A percentile compares a stretch with the other conserved stretches of the same genome.
Conservation (phyloP, 2,113 vertebrate species). For the Recurvirostra avosetta region DNA sequence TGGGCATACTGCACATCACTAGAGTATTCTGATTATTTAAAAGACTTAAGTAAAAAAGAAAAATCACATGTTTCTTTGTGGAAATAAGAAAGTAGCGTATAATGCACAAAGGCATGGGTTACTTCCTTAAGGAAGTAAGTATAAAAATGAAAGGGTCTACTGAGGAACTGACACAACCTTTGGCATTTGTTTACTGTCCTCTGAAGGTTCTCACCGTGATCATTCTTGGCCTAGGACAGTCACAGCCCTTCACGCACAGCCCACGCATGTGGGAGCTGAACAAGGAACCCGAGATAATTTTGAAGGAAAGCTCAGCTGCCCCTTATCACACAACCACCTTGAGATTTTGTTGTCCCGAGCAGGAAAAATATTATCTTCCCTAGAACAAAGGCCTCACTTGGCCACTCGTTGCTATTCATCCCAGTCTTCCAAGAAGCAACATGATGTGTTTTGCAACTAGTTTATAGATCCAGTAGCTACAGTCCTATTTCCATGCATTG, state of each 20-base stretch:
- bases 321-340: background rate
- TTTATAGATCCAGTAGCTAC: background rate
- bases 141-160: background rate
- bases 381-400: background rate
- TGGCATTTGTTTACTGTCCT: background rate
- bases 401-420: background rate
- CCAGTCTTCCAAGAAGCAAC: background rate
- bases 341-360: background rate
- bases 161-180: background rate
- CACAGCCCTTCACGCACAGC: background rate
- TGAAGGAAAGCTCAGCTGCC: background rate
- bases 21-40: background rate
- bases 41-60: background rate
- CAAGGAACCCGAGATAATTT: background rate
- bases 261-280: rapidly evolving
- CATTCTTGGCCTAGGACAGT: background rate
- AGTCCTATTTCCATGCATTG: background rate
- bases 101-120: background rate
- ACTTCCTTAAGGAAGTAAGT: background rate
- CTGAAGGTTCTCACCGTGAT: background rate
- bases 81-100: background rate
- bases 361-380: background rate
- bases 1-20: background rate
- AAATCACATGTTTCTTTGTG: background rate
- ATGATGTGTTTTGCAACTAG: background rate